Evolutionary conservation across 2,888 invertebrate genomes (phyloP).

Genomic region (Parnassius apollo): DNA sequence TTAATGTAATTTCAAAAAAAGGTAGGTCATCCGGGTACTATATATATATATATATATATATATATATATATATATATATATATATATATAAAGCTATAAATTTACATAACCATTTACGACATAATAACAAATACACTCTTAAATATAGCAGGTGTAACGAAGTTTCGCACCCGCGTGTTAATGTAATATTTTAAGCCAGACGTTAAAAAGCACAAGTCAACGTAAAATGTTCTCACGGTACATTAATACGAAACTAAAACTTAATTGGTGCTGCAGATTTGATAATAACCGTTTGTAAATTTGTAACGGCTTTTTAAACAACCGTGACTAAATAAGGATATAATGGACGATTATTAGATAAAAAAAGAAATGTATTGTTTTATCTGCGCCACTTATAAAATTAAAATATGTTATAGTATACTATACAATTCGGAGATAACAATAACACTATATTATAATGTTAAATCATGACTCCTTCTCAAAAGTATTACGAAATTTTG

Average conservation of each 20-base stretch:
- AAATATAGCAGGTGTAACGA: slow-evolving; percentile 1
- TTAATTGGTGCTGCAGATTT: slow-evolving; percentile 71
- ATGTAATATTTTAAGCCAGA: neutral
- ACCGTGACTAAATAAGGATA: slow-evolving; percentile 24
- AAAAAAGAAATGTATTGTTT: neutral
- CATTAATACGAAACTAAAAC: slow-evolving; percentile 60
- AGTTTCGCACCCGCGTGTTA: neutral
- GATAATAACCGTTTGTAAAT: slow-evolving; percentile 64
- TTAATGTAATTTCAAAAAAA: no score
- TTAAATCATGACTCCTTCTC: no score
- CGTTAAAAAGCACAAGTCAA: neutral
- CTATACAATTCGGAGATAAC: no score
- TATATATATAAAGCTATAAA: no score
- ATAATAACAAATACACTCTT: no score
- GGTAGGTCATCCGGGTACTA: no score
- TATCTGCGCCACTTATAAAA: neutral
- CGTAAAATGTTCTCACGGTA: slow-evolving; percentile 55
- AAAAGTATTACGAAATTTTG: no score
- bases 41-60: no score
- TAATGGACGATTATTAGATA: slow-evolving; percentile 10
- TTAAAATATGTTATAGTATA: no score
- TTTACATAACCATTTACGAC: no score
- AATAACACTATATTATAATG: no score
- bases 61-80: no score
- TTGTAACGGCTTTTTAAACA: slow-evolving; percentile 48